phyloP scores from a whole-genome alignment of 1,140 invertebrate species.

The Zaprionus lachaisei region DNA sequence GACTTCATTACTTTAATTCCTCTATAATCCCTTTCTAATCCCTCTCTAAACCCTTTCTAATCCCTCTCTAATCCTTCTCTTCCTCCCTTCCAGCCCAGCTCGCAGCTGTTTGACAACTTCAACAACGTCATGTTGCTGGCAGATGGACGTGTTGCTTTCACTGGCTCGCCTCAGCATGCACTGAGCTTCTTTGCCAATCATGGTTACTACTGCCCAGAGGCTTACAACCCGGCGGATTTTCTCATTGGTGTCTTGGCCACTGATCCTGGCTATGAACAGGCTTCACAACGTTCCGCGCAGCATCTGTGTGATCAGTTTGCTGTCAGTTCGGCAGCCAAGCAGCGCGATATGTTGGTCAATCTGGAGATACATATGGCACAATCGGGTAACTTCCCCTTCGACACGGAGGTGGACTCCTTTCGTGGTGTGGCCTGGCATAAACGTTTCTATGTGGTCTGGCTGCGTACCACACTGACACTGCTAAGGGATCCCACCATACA shows the following conservation, averaged over 20 bases:
- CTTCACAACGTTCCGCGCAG: conserved; percentile 87
- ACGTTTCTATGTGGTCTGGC: conserved; percentile 89
- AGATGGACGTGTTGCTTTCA: conserved; percentile 95
- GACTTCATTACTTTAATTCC: neutral
- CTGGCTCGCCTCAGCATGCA: conserved; percentile 90
- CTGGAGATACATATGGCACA: conserved; percentile 87
- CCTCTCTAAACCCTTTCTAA: neutral
- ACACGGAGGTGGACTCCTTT: conserved; percentile 83
- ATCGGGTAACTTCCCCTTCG: conserved; percentile 82
- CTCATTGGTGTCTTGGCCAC: conserved; percentile 94
- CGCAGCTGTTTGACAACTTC: conserved; percentile 95
- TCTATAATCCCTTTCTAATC: too few species aligned
- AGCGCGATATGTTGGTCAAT: conserved; percentile 89
- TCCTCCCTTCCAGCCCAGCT: conserved; percentile 88
- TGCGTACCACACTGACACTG: conserved; percentile 89
- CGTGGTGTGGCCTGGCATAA: conserved; percentile 87
- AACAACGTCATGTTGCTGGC: conserved; percentile 94
- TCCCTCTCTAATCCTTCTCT: neutral
- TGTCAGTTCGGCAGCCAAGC: conserved; percentile 90
- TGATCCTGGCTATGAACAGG: conserved; percentile 90
- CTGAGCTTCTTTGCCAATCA: conserved; percentile 92
- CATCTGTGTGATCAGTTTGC: conserved; percentile 91
- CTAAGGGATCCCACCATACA: conserved; percentile 90
- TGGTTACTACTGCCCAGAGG: conserved; percentile 91
- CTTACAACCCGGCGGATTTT: conserved; percentile 97